Evolutionary conservation across 2,113 vertebrate genomes (phyloP).

Genomic region (Coptodon bakossiorum): DNA sequence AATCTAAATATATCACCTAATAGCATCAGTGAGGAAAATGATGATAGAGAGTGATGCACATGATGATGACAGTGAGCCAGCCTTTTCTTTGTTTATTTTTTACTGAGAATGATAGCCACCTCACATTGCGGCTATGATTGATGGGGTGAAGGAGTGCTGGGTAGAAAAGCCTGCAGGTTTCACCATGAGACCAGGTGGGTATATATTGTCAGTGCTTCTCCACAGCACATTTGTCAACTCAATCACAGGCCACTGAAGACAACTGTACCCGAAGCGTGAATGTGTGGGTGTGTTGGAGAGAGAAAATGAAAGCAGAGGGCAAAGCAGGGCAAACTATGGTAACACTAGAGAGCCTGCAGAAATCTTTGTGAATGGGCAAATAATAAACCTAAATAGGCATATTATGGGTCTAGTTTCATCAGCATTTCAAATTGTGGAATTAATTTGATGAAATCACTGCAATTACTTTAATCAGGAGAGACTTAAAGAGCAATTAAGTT

Average conservation of each 20-base stretch:
- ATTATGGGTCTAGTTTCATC: background rate
- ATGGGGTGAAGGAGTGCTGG: background rate
- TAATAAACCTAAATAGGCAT: background rate
- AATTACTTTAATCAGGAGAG: background rate
- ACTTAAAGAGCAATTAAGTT: background rate
- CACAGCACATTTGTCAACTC: conserved; percentile 51
- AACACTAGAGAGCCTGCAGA: background rate
- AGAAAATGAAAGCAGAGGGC: background rate
- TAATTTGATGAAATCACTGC: background rate
- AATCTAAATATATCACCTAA: background rate
- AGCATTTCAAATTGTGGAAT: background rate
- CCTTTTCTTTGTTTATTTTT: background rate
- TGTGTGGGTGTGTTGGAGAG: background rate
- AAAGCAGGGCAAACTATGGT: background rate
- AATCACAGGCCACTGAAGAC: conserved; percentile 17
- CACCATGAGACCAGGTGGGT: conserved; percentile 20
- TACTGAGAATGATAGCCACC: background rate
- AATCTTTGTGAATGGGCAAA: background rate
- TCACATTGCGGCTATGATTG: conserved; percentile 11
- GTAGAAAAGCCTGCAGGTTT: conserved; percentile 14
- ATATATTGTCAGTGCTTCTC: conserved; percentile 20
- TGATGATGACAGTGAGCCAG: background rate
- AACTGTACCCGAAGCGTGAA: background rate
- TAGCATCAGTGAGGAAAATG: background rate
- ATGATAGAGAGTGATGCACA: background rate